Evolutionary conservation across 2,797 vertebrate genomes (phyloP), one percentile per base, ranked within the genome.

Genomic region (Enteromius thamalakanensis): DNA sequence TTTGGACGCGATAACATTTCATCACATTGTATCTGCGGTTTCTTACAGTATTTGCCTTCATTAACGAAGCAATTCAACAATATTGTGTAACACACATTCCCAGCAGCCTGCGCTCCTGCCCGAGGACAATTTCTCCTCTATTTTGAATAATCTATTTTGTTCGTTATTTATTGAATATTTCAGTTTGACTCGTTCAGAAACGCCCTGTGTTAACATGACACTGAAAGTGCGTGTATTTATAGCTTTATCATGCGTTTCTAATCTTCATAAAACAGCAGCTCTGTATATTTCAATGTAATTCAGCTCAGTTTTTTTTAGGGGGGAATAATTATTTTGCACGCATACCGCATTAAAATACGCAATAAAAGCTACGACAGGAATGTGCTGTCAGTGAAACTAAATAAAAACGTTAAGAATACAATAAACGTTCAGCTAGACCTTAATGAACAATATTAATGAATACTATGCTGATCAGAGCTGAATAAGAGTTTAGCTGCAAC

Each of bases 11-110:
- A 34, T 34, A 34, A 34, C 34, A 34, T 29, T 62, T 45, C 23
- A 23, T 15, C 14, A 60, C 32, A 77, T 45, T 42, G 34, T 55
- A 23, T 42, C 23, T 10, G 3, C 8, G 17, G 70, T 15, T 37
- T 17, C 11, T 14, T 34, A 62, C 12, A 17, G n/a, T 21, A 1
- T 23, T 4, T 15, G 6, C 64, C 2, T 34, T 49, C 51, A 42
- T 32, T 55, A 8, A 7, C 15, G 21, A 23, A 51, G 9, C 15
- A 1, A 23, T 51, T 51, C 64, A n/a, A 9, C 19, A 15, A 64
- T 29, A 29, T 70, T 70, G 67, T 60, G 67, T 80, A 80, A 70
- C 37, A 11, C 77, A 8, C 49, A 53, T n/a, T 53, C 47, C 70
- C 47, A 7, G 4, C 47, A 72, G 4, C 70, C 42, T 40, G 64